phyloP scores from a whole-genome alignment of 1,140 invertebrate genomes.

The Idris sp. region DNA sequence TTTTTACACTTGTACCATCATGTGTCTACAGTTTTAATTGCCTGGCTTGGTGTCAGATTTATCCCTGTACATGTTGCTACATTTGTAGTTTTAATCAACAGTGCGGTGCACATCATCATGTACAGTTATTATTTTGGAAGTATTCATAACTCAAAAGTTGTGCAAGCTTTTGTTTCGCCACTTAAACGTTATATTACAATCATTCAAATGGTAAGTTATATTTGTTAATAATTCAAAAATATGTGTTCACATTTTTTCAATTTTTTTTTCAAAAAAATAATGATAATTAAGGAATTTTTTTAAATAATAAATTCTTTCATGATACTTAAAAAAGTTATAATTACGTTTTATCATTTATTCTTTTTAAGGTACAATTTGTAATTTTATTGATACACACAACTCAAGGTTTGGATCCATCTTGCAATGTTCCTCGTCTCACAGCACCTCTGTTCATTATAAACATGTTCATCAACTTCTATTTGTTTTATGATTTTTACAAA shows the following conservation, averaged over 20 bases:
- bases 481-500: constrained; percentile 67
- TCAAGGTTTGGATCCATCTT: constrained; percentile 41
- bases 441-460: constrained; percentile 36
- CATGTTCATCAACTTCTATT: constrained; percentile 60
- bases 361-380: constrained; percentile 82
- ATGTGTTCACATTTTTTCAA: too few relatives aligned
- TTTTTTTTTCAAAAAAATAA: too few relatives aligned
- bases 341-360: too few relatives aligned
- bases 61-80: constrained; percentile 65
- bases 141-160: constrained; percentile 24
- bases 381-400: constrained; percentile 83
- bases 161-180: constrained; percentile 31
- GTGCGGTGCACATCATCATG: constrained; percentile 69
- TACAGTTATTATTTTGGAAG: constrained; percentile 69
- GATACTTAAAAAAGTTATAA: too few relatives aligned
- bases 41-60: constrained; percentile 82
- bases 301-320: too few relatives aligned
- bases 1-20: constrained; percentile 88
- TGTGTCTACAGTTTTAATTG: constrained; percentile 78
- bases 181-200: constrained; percentile 71
- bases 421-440: constrained; percentile 45
- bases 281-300: too few relatives aligned
- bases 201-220: constrained; percentile 69
- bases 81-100: constrained; percentile 63
- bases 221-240: too few relatives aligned